Conservation (phyloP, 2,888 invertebrate genomes). For the Copidosoma aretas region DNA sequence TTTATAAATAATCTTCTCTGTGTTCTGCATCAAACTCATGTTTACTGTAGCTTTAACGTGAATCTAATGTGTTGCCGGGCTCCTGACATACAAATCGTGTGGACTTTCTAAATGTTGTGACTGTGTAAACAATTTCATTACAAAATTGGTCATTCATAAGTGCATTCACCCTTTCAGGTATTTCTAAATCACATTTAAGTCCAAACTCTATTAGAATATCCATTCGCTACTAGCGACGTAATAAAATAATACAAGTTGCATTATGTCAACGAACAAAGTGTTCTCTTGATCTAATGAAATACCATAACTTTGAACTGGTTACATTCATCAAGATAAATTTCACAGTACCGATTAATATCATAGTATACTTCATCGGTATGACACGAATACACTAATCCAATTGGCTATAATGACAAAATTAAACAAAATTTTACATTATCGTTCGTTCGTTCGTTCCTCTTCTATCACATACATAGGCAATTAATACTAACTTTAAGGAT, state of each 20-base stretch:
- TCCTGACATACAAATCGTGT: not conserved
- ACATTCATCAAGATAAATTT: too few species aligned
- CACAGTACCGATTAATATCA: too few species aligned
- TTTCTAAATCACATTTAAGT: not conserved
- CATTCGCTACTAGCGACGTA: too few species aligned
- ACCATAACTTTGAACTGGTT: too few species aligned
- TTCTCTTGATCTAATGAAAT: too few species aligned
- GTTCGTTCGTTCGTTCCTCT: not conserved
- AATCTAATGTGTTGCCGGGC: not conserved
- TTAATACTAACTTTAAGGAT: too few species aligned
- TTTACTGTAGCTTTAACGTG: slow-evolving; percentile 21
- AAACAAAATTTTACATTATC: not conserved
- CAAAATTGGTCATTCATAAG: slow-evolving; percentile 34
- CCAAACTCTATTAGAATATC: not conserved
- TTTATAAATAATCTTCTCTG: not conserved
- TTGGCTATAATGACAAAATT: slow-evolving; percentile 17
- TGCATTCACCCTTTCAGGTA: slow-evolving; percentile 34
- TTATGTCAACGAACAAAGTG: too few species aligned
- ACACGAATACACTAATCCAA: slow-evolving; percentile 18
- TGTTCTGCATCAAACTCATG: not conserved
- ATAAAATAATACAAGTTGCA: too few species aligned
- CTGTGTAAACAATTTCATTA: slow-evolving; percentile 14
- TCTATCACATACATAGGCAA: too few species aligned
- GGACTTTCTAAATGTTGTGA: slow-evolving; percentile 18
- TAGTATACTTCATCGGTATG: too few species aligned